Evolutionary conservation across 2,888 invertebrate genomes (phyloP).

Genomic region (Eurytoma californica): DNA sequence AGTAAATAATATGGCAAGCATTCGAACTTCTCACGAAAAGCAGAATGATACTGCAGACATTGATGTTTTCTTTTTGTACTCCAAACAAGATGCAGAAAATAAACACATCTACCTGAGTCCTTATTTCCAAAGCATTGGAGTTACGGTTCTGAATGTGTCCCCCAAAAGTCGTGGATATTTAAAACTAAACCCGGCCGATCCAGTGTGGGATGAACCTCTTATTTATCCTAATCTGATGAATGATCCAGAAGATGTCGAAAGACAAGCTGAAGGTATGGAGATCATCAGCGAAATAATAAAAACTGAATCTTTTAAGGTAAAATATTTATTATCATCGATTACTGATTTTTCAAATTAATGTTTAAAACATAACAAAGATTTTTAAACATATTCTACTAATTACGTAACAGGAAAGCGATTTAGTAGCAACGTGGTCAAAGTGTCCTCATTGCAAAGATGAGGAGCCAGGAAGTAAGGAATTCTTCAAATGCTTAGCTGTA

Average conservation of each 20-base stretch:
- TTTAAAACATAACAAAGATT: too few relatives aligned
- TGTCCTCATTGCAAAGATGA: too few relatives aligned
- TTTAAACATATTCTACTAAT: too few relatives aligned
- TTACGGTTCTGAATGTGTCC: not conserved
- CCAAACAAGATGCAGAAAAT: not conserved
- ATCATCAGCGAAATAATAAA: too few relatives aligned
- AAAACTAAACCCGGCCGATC: not conserved
- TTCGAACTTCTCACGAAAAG: not conserved
- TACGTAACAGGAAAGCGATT: too few relatives aligned
- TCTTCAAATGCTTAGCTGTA: too few relatives aligned
- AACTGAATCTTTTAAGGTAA: too few relatives aligned
- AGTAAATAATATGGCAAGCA: not conserved
- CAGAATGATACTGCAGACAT: not conserved
- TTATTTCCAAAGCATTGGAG: not conserved
- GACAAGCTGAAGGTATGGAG: not conserved
- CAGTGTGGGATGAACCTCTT: not conserved
- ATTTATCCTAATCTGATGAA: not conserved
- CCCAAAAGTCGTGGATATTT: constrained; percentile 1
- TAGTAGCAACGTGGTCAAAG: too few relatives aligned
- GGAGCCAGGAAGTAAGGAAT: too few relatives aligned
- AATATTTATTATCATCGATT: too few relatives aligned
- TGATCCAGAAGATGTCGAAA: not conserved
- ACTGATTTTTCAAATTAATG: too few relatives aligned
- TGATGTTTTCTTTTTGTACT: not conserved
- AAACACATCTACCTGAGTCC: not conserved